Evolutionary conservation across 2,113 vertebrate species (phyloP).

Genomic region (Centropristis striata): DNA sequence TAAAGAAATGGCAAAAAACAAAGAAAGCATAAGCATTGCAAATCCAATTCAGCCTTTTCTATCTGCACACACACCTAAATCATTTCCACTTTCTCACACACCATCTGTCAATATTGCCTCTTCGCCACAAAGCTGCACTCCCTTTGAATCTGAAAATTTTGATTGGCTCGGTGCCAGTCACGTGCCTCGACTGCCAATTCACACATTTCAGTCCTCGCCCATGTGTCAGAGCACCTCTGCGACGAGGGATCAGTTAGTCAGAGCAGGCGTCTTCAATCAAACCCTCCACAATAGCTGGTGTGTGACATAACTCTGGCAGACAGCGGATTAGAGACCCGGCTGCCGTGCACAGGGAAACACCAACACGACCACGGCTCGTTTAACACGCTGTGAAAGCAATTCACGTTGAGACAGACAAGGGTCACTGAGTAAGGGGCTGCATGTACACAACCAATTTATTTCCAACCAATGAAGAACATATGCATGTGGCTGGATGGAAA

Average conservation of each 20-base stretch:
- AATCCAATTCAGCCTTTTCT: conserved; percentile 11
- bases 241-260: conserved; percentile 80
- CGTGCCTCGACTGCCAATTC: conserved; percentile 66
- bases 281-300: conserved; percentile 61
- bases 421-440: conserved; percentile 76
- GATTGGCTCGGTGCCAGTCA: conserved; percentile 55
- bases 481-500: conserved; percentile 55
- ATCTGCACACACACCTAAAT: conserved; percentile 30
- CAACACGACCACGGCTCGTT: conserved; percentile 89
- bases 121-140: conserved; percentile 81
- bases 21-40: conserved; percentile 7
- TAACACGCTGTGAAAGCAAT: conserved; percentile 86
- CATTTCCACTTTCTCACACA: conserved; percentile 31
- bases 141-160: conserved; percentile 86
- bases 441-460: conserved; percentile 85
- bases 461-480: conserved; percentile 70
- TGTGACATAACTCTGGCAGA: conserved; percentile 69
- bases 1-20: conserved; percentile 12
- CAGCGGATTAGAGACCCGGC: conserved; percentile 86
- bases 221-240: conserved; percentile 56
- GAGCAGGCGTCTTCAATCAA: conserved; percentile 72
- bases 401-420: conserved; percentile 80
- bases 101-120: conserved; percentile 88
- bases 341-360: conserved; percentile 71
- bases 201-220: conserved; percentile 46